Percentiles rank a stretch among this genome's conserved stretches.
phyloP scores from a whole-genome alignment of 2,113 vertebrate genomes.

The Eublepharis macularius region DNA sequence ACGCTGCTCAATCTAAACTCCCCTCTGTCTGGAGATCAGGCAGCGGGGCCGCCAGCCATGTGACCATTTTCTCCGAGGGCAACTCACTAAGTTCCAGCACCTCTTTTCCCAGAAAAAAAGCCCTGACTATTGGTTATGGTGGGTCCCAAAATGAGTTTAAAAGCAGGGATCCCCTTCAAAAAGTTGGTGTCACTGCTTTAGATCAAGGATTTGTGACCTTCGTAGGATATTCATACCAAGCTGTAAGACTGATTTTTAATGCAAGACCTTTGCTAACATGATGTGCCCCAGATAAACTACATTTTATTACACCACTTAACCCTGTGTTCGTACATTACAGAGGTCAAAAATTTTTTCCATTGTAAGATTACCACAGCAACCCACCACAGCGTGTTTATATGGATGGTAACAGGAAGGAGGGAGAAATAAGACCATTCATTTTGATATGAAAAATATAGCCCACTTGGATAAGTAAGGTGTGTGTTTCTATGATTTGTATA shows the following conservation, averaged over 20 bases:
- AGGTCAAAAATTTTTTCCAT: not conserved
- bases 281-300: not conserved
- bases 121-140: too few relatives aligned
- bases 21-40: too few relatives aligned
- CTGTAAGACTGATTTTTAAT: not conserved
- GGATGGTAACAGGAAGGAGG: slow-evolving; percentile 4
- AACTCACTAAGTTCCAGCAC: too few relatives aligned
- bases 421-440: not conserved
- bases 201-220: not conserved
- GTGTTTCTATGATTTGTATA: slow-evolving; percentile 1
- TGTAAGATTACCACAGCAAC: not conserved
- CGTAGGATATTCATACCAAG: not conserved
- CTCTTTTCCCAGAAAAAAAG: too few relatives aligned
- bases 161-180: not conserved
- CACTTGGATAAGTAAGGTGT: slow-evolving; percentile 33
- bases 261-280: not conserved
- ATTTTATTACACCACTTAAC: not conserved
- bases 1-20: too few relatives aligned
- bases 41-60: too few relatives aligned
- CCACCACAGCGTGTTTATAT: not conserved
- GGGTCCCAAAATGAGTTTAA: too few relatives aligned
- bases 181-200: not conserved
- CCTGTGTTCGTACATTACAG: not conserved
- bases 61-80: too few relatives aligned
- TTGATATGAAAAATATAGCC: slow-evolving; percentile 45